Evolutionary conservation across 2,797 vertebrate species (phyloP).

Genomic region (Pangasius mekongensis): DNA sequence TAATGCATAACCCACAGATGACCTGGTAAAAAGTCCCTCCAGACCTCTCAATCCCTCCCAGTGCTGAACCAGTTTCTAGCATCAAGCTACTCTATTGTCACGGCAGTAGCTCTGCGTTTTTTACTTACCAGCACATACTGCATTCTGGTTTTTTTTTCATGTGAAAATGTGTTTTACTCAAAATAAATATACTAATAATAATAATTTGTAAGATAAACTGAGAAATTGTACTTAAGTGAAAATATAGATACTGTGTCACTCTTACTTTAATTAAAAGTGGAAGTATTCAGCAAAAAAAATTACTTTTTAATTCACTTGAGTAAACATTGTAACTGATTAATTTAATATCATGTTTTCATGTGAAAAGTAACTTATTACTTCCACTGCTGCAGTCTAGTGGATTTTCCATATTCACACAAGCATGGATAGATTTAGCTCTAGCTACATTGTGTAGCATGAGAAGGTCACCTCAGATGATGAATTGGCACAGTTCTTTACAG

Average conservation of each 20-base stretch:
- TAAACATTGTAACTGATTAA: not conserved
- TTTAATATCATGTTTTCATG: not conserved
- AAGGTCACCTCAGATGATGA: not conserved
- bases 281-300: not conserved
- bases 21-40: constrained; percentile 62
- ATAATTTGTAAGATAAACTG: not conserved
- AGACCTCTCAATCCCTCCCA: constrained; percentile 49
- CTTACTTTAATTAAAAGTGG: not conserved
- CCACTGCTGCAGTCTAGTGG: not conserved
- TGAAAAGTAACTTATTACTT: not conserved
- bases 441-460: not conserved
- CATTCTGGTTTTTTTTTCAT: not conserved
- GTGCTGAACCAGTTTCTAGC: constrained; percentile 52
- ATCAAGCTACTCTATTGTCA: constrained; percentile 41
- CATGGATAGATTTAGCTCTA: not conserved
- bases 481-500: not conserved
- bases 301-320: too few species aligned
- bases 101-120: not conserved
- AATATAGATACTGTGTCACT: not conserved
- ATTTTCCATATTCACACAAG: not conserved
- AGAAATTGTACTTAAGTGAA: not conserved
- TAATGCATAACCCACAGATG: constrained; percentile 68
- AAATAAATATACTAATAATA: constrained; percentile 17
- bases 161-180: constrained; percentile 6
- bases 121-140: not conserved